These are phyloP conservation scores for Ormyrus pomaceus DNA, from an alignment of 2,888 invertebrate genomes.

Conservation along the genomic window DNA sequence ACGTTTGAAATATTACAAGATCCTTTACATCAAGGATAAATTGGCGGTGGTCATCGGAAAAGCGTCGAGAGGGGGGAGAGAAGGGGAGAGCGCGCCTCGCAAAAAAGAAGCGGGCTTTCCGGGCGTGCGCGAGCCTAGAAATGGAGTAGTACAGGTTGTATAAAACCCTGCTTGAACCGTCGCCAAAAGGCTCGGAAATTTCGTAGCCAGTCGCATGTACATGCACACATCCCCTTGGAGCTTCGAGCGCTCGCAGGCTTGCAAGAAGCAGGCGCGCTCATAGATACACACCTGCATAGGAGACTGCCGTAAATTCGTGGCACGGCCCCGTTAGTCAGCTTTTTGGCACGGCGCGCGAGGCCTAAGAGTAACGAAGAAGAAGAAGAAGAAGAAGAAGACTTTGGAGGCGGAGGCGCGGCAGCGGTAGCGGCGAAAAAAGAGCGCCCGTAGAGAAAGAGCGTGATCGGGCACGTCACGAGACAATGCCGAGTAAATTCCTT, in stretches of 20 bases:
- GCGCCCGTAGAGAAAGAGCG: conserved; percentile 48
- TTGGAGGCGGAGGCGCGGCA: conserved; percentile 19
- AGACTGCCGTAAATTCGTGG: conserved; percentile 61
- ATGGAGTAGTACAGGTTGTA: background rate
- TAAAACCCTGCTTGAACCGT: conserved; percentile 31
- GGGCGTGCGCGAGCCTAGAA: background rate
- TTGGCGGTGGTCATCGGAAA: no score
- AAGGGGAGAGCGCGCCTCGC: no score
- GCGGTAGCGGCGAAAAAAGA: conserved; percentile 43
- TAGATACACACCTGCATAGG: background rate
- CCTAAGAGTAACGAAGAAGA: background rate
- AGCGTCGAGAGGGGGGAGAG: no score
- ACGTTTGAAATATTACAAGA: no score
- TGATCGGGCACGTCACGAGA: conserved; percentile 71
- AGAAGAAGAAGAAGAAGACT: background rate
- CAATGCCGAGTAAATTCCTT: conserved; percentile 72
- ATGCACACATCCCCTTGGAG: background rate
- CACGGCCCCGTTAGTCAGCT: conserved; percentile 71
- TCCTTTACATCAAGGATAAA: no score
- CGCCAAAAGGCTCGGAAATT: conserved; percentile 43
- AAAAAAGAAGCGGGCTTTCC: no score
- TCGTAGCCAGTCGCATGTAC: background rate
- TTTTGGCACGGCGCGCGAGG: conserved; percentile 63
- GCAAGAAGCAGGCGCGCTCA: background rate
- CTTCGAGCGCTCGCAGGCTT: background rate